Evolutionary conservation across 37 sponge, comb jelly and placozoan genomes (phyloP).

Genomic region (Cliona cf. orientalis): DNA sequence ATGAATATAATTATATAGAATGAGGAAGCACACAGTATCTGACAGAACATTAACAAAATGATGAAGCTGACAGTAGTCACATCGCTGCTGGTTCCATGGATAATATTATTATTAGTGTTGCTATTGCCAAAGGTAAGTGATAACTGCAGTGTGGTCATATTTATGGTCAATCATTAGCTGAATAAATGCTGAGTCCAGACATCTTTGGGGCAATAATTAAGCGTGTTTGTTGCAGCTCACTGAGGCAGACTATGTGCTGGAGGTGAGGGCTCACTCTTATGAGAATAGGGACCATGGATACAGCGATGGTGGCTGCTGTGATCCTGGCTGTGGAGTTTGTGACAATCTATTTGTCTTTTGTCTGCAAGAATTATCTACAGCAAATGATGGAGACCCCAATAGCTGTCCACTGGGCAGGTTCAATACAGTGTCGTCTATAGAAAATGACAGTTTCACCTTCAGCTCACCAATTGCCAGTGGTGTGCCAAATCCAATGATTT

Average conservation of each 20-base stretch:
- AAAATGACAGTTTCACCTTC: slow-evolving; percentile 16
- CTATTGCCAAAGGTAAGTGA: no score
- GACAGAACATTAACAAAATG: no score
- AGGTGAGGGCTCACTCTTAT: slow-evolving; percentile 1
- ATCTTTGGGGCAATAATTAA: no score
- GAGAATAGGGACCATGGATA: neutral
- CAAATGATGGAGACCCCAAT: neutral
- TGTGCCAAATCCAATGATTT: slow-evolving; percentile 26
- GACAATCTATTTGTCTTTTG: slow-evolving; percentile 23
- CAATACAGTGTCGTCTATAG: neutral
- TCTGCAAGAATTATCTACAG: neutral
- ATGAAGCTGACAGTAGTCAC: no score
- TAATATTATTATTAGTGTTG: no score
- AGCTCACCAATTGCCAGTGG: slow-evolving; percentile 13
- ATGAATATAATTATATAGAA: no score
- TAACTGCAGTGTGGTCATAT: no score
- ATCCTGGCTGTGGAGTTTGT: neutral
- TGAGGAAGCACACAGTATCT: no score
- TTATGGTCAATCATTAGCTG: no score
- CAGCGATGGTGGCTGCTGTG: slow-evolving; percentile 19
- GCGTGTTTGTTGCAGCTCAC: no score
- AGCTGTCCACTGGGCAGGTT: slow-evolving; percentile 16
- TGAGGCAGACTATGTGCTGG: neutral
- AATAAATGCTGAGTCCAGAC: no score
- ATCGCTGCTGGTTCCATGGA: no score